Evolutionary conservation across 1,140 invertebrate genomes (phyloP), one percentile per base, ranked within the genome.

Genomic region (Neodiprion pinetum): DNA sequence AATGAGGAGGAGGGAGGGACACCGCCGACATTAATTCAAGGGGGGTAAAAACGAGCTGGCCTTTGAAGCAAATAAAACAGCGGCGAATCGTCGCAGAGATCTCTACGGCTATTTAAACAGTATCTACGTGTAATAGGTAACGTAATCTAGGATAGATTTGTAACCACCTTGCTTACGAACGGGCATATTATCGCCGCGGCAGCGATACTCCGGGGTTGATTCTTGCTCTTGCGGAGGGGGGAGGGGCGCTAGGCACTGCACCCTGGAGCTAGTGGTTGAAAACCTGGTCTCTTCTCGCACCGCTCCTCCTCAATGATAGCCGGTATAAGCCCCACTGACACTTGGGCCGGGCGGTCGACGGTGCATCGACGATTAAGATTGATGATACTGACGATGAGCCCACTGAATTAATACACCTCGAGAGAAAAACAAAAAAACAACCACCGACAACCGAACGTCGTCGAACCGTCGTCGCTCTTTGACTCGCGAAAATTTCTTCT

Each of bases 151-250:
- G 28, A 40, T 40, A 40, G 28, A 40, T 40, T 40, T 75, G 65
- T 88, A 87, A 88, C 86, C 86, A 88, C 87, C 87, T 88, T 88
- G 86, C 81, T 87, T 88, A 83, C 86, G 86, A 78, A 88, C 87
- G 77, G 87, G 87, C 87, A 88, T 88, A 88, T 88, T 79, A 75
- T 86, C 78, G 65, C 61, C 77, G 14, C 11, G 48, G 14, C 23
- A 28, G 23, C 21, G 50, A 72, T 66, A 70, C 65, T 75, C 71
- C 70, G 70, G 72, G 12, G 73, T 71, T 61, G 74, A 71, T 74
- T 72, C 53, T 5, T 14, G 53, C 53, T 40, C 28, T 40, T 40
- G 28, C 5, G 5, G 28, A 40, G 28, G 28, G 28, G 28, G 28
- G 28, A 40, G 28, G 28, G 28, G 28, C 28, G 28, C 28, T 40